These are phyloP conservation scores for Mionectes olivaceus DNA, from an alignment of 2,797 vertebrate species.

Conservation along the genomic window DNA sequence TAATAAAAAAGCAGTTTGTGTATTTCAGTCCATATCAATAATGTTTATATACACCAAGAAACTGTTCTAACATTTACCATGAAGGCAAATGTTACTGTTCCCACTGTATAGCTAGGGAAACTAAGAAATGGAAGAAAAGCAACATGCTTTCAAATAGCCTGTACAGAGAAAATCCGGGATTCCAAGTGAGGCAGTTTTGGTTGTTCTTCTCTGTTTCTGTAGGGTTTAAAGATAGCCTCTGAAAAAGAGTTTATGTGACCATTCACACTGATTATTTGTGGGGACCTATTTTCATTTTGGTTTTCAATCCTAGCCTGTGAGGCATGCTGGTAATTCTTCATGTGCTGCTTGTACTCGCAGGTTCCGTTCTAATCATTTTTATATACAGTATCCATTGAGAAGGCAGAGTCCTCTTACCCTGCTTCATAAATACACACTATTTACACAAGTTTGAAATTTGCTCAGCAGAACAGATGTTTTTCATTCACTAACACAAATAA, in stretches of 20 bases:
- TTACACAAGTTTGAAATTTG: neutral
- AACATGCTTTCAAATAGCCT: neutral
- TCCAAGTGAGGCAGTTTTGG: neutral
- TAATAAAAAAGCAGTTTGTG: neutral
- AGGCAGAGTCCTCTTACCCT: neutral
- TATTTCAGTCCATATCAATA: neutral
- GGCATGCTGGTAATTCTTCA: neutral
- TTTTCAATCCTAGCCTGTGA: neutral
- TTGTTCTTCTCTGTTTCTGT: neutral
- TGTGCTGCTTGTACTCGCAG: neutral
- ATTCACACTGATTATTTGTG: neutral
- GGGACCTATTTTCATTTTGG: neutral
- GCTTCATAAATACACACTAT: neutral
- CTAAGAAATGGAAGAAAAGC: neutral
- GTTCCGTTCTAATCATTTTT: neutral
- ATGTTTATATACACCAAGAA: neutral
- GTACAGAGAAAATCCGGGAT: neutral
- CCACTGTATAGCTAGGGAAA: neutral
- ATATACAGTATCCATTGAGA: neutral
- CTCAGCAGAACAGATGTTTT: neutral
- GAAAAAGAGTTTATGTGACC: neutral
- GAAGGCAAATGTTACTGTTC: neutral
- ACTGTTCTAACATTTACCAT: neutral
- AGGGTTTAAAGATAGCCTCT: neutral
- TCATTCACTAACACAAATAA: conserved; percentile 26